Conservation (phyloP, 2,888 invertebrate species). For the Notodromas monacha region DNA sequence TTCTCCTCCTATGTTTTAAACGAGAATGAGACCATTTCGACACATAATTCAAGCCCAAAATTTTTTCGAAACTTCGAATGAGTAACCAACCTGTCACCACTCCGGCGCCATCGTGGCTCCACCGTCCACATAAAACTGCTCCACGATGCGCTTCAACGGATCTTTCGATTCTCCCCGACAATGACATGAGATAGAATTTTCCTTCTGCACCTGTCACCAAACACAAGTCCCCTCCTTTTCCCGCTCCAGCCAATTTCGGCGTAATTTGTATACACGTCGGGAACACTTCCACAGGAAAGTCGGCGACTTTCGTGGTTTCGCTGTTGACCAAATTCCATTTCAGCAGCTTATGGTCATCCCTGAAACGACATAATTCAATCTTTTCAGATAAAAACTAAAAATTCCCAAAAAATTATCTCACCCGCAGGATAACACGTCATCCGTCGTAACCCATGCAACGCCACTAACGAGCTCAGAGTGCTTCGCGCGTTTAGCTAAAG, state of each 20-base stretch:
- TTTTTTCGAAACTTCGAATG: background rate
- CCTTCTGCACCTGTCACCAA: conserved; percentile 35
- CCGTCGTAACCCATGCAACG: background rate
- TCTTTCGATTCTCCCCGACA: conserved; percentile 66
- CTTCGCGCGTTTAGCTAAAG: background rate
- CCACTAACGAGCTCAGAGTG: background rate
- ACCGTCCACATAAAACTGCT: conserved; percentile 54
- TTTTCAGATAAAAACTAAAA: background rate
- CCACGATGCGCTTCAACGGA: conserved; percentile 64
- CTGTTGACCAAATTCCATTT: conserved; percentile 56
- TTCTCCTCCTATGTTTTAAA: conserved; percentile 90
- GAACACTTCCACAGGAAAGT: conserved; percentile 45
- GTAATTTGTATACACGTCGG: conserved; percentile 61
- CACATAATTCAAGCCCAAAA: conserved; percentile 1
- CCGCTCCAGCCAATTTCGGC: conserved; percentile 13
- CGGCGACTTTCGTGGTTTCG: conserved; percentile 38
- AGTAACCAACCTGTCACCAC: conserved; percentile 38
- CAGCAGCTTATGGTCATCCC: conserved; percentile 65
- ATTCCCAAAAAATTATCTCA: background rate
- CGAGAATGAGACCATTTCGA: background rate
- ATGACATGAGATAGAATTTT: conserved; percentile 55
- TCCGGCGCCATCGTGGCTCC: conserved; percentile 86
- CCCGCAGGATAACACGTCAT: background rate
- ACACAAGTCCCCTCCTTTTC: conserved; percentile 29
- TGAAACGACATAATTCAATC: conserved; percentile 15